Percentiles rank a stretch among this genome's conserved stretches.
phyloP scores from a whole-genome alignment of 2,797 vertebrate species.

The Anas bahamensis region DNA sequence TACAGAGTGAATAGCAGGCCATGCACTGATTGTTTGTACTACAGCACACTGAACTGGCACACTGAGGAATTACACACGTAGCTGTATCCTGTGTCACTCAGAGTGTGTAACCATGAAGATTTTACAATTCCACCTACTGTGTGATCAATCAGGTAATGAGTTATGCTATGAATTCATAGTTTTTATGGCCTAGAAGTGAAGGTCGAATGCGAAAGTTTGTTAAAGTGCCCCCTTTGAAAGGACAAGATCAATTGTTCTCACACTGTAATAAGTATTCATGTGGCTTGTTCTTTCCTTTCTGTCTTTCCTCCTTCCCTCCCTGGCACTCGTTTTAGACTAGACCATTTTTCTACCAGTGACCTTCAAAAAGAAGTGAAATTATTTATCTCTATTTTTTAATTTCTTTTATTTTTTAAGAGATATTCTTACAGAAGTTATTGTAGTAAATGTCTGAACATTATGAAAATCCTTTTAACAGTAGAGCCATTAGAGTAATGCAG shows the following conservation, averaged over 20 bases:
- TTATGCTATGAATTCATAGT: background rate
- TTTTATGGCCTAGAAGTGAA: background rate
- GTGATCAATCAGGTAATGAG: background rate
- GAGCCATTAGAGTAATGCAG: background rate
- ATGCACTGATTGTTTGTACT: fast-evolving
- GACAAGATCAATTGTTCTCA: background rate
- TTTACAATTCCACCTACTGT: fast-evolving
- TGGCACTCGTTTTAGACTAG: background rate
- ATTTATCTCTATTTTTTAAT: background rate
- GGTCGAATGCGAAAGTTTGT: background rate
- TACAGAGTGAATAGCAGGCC: fast-evolving
- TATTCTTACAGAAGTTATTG: background rate
- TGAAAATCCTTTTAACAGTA: background rate
- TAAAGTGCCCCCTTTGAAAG: background rate
- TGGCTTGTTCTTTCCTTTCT: background rate
- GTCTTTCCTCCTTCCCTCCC: background rate
- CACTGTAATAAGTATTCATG: background rate
- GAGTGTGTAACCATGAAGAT: fast-evolving
- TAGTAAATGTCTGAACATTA: background rate
- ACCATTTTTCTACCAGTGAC: background rate
- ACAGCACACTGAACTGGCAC: fast-evolving
- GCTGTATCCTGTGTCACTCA: background rate
- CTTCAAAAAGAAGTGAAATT: background rate
- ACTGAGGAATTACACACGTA: fast-evolving
- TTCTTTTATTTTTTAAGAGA: background rate